These are phyloP conservation scores for Microplitis mediator DNA, from an alignment of 1,140 invertebrate genomes.

Conservation along the genomic window DNA sequence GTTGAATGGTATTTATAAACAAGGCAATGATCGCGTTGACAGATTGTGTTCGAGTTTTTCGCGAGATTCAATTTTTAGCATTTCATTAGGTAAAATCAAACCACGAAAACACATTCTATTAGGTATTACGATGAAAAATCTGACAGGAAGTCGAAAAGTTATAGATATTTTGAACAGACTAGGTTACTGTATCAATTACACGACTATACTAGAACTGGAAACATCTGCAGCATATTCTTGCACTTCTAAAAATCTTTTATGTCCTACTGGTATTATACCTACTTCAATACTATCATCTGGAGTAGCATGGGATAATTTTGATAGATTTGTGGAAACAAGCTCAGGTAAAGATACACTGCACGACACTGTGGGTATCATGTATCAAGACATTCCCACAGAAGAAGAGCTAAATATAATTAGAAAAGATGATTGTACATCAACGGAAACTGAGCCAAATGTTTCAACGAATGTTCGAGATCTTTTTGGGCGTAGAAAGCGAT, in stretches of 20 bases:
- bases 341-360: conserved; percentile 44
- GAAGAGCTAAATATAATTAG: conserved; percentile 26
- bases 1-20: conserved; percentile 16
- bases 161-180: conserved; percentile 36
- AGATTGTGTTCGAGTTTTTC: too few species aligned
- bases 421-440: conserved; percentile 24
- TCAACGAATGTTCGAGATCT: conserved; percentile 32
- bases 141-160: conserved; percentile 39
- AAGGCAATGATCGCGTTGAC: conserved; percentile 16
- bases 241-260: conserved; percentile 26
- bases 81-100: conserved; percentile 31
- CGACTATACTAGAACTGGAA: conserved; percentile 36
- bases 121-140: conserved; percentile 37
- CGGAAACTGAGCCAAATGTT: conserved; percentile 21
- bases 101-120: conserved; percentile 38
- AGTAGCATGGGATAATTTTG: conserved; percentile 49
- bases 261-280: conserved; percentile 34
- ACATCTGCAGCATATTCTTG: conserved; percentile 36
- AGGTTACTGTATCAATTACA: conserved; percentile 38
- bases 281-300: conserved; percentile 33
- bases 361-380: too few species aligned
- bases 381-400: conserved; percentile 36
- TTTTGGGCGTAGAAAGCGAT: conserved; percentile 21
- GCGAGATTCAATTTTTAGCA: not conserved
- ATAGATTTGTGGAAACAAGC: conserved; percentile 44